Evolutionary conservation across 2,797 vertebrate genomes (phyloP), one percentile per base, ranked within the genome.

Genomic region (Malacoraja senta): DNA sequence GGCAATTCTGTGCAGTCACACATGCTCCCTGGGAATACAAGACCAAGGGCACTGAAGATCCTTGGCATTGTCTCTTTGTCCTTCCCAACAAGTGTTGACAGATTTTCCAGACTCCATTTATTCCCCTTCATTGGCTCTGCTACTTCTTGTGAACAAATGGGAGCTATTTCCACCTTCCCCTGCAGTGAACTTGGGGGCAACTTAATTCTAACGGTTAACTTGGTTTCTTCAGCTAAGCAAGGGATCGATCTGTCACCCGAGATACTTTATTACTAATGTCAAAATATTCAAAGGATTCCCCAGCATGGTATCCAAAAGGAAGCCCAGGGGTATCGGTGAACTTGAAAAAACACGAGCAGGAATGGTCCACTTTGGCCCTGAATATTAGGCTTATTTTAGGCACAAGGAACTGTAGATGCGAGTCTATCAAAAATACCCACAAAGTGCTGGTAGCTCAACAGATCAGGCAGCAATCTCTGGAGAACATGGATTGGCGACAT

Each of bases 261-360:
- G 84, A 63, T 68, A 68, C n/a, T 88, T 88, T 68, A 88, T 88
- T 88, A 68, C 1, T n/a, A 88, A 88, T 35, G 84, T 88, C n/a
- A 88, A n/a, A 65, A 88, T 88, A 88, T 88, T 35, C 17, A 88
- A 68, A 68, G 63, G n/a, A 35, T 53, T 15, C 61, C 84, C 63
- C 84, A 21, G 65, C n/a, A 35, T 9, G 12, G n/a, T 63, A 68
- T 88, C n/a, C 61, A 88, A 68, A n/a, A 21, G 84, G 58, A 63
- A 88, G 12, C 58, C 13, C 58, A 15, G 26, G n/a, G 53, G n/a
- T 61, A 84, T 84, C 53, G 6, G 32, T 35, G n/a, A 61, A 65
- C n/a, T n/a, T n/a, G n/a, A 65, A 35, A 2, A 2, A 58, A 71
- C 21, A 86, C 26, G 53, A 86, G 61, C 53, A 86, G 29, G 15